These are phyloP conservation scores for Hyles vespertilio DNA, from an alignment of 1,140 invertebrate genomes.

Conservation along the genomic window DNA sequence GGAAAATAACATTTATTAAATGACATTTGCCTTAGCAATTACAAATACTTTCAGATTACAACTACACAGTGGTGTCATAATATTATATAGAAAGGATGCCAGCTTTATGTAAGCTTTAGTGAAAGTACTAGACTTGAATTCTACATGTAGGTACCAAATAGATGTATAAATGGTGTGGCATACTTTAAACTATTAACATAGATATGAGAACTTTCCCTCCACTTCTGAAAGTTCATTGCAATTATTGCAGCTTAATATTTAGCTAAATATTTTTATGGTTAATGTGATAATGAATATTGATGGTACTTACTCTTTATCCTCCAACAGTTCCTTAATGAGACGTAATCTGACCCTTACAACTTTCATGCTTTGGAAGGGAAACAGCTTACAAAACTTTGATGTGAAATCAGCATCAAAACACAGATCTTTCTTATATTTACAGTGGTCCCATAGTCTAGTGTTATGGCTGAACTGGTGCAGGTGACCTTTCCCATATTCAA, in stretches of 20 bases:
- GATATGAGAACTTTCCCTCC: neutral
- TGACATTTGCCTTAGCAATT: too few relatives aligned
- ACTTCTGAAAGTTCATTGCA: too few relatives aligned
- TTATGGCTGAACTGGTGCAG: constrained; percentile 90
- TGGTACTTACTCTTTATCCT: constrained; percentile 81
- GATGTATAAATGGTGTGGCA: too few relatives aligned
- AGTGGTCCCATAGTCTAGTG: constrained; percentile 87
- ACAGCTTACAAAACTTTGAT: constrained; percentile 86
- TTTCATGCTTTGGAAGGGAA: constrained; percentile 93
- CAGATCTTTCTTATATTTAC: constrained; percentile 82
- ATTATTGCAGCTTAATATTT: too few relatives aligned
- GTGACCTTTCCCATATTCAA: constrained; percentile 86
- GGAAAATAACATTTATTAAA: too few relatives aligned
- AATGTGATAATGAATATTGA: constrained; percentile 4
- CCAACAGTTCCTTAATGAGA: constrained; percentile 82
- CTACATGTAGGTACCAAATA: too few relatives aligned
- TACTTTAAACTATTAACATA: neutral
- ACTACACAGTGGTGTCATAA: too few relatives aligned
- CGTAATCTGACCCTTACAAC: constrained; percentile 85
- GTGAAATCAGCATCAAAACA: constrained; percentile 88
- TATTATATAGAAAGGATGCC: too few relatives aligned
- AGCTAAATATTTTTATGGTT: neutral
- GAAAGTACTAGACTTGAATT: too few relatives aligned
- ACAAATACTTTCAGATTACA: too few relatives aligned
- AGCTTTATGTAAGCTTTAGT: too few relatives aligned